These are phyloP conservation scores for Ciona savignyi DNA, from an alignment of 23 tunicate species.

Conservation along the genomic window DNA sequence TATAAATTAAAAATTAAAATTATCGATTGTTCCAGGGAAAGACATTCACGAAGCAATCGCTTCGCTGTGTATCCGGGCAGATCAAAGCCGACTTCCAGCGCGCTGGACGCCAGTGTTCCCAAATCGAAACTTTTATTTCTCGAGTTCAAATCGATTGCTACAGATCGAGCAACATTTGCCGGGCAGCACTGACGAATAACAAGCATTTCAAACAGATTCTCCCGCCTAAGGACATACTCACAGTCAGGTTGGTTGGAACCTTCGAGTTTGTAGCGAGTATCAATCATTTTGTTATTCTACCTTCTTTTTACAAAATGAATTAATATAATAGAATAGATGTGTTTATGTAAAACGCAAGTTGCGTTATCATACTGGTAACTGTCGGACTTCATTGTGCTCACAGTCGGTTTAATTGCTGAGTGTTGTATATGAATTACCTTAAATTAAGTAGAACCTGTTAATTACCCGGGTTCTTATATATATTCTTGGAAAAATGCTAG, in stretches of 20 bases:
- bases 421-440: too few species aligned
- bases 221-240: background rate
- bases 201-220: background rate
- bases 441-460: too few species aligned
- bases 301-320: too few species aligned
- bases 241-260: background rate
- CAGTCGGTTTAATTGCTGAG: too few species aligned
- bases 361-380: too few species aligned
- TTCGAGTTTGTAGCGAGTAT: too few species aligned
- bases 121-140: background rate
- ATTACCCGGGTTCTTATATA: too few species aligned
- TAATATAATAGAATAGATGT: too few species aligned
- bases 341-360: too few species aligned
- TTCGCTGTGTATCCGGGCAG: background rate
- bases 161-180: background rate
- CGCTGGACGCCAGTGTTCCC: constrained; percentile 1
- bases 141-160: background rate
- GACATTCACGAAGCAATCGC: background rate
- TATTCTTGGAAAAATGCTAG: too few species aligned
- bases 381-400: too few species aligned
- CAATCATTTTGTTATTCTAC: too few species aligned
- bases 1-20: background rate
- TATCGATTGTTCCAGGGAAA: background rate
- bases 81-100: background rate
- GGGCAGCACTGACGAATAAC: background rate